A percentile compares a stretch with the other conserved stretches of the same genome.
Conservation (phyloP, 2,797 vertebrate species). For the Heterohyrax brucei region DNA sequence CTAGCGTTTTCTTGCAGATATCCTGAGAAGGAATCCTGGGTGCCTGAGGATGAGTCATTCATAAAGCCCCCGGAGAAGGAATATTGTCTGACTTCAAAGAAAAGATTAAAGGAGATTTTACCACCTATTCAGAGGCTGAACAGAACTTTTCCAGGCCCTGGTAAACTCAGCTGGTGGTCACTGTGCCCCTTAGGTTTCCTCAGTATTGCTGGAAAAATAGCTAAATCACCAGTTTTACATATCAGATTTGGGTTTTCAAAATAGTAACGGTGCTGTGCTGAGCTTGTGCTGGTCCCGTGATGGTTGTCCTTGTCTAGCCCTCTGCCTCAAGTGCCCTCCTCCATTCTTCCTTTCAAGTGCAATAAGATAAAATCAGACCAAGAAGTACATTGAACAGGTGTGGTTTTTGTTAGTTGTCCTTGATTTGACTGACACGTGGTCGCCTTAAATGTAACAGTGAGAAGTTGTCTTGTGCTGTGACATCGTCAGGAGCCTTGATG, state of each 20-base stretch:
- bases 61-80: slow-evolving; percentile 67
- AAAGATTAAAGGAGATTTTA: slow-evolving; percentile 72
- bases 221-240: slow-evolving; percentile 26
- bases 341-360: not conserved
- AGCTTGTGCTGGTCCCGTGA: not conserved
- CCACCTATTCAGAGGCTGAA: slow-evolving; percentile 67
- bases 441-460: too few relatives aligned
- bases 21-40: slow-evolving; percentile 50
- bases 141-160: slow-evolving; percentile 49
- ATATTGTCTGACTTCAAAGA: slow-evolving; percentile 80
- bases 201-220: slow-evolving; percentile 56
- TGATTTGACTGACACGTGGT: too few relatives aligned
- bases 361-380: not conserved
- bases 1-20: slow-evolving; percentile 22
- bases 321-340: too few relatives aligned
- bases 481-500: too few relatives aligned
- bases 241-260: not conserved
- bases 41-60: slow-evolving; percentile 70
- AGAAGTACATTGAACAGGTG: not conserved
- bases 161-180: not conserved
- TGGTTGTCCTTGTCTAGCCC: not conserved
- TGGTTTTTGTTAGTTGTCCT: too few relatives aligned
- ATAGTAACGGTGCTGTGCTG: not conserved
- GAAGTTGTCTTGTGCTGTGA: too few relatives aligned
- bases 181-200: not conserved